Base-by-base conservation (phyloP, 2,888 invertebrate genomes). In the Oscheius sp. region DNA sequence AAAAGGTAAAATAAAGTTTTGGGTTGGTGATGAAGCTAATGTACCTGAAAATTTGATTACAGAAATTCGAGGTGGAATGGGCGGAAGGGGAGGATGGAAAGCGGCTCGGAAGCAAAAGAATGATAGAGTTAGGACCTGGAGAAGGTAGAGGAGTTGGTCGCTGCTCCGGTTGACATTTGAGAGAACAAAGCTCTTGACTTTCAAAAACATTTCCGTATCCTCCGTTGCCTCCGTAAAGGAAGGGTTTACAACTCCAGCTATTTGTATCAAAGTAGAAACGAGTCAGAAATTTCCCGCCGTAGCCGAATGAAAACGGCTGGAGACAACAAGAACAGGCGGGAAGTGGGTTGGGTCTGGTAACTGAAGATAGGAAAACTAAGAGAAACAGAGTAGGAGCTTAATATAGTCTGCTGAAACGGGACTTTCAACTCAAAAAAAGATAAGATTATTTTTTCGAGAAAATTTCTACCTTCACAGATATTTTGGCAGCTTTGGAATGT, bases 401-500 rank as follows among this genome's bases (percentile, higher is more conserved):
- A 63, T 33, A n/a, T 15, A 25, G 29, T 25, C 10, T 23, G 8
- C 64, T 64, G 48, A 25, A 64, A 42, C 15, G 20, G 20, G 37
- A 15, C 15, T 50, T n/a, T 15, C 8, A 61, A 39, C 12, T 29
- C 27, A 27, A 23, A 27, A 72, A 68, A 48, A 29, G 10, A 12
- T n/a, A n/a, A n/a, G n/a, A n/a, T n/a, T n/a, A n/a, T n/a, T n/a
- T n/a, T n/a, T n/a, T n/a, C n/a, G n/a, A n/a, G n/a, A 20, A 12
- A 10, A 12, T 12, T 4, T 27, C 65, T 52, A 86, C 86, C 84
- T 83, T 86, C 85, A 65, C 86, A 86, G 27, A 80, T 67, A 34
- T 79, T 73, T 69, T 85, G 84, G 57, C 86, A 86, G 12, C 78
- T 72, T 58, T 87, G 83, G 77, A 81, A 83, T 20, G 82, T 83